Evolutionary conservation across 64 coral and sea anemone species (phyloP).

Genomic region (Porites lutea): DNA sequence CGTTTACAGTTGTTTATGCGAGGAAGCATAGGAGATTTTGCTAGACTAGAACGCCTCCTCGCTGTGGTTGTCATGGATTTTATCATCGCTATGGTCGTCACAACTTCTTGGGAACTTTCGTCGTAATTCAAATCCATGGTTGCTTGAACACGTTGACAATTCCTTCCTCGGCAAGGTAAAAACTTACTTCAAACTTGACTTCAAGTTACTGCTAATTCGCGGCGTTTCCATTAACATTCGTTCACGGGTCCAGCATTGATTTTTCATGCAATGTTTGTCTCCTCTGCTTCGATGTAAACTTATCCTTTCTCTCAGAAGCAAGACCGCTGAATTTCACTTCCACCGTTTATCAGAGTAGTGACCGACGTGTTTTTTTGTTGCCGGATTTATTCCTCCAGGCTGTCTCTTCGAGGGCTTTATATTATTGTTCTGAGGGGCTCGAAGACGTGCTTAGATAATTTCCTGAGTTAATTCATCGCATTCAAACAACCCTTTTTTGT

Average conservation of each 20-base stretch:
- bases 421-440: neutral
- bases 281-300: neutral
- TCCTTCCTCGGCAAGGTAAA: neutral
- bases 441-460: neutral
- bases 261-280: neutral
- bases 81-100: constrained; percentile 32
- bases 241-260: neutral
- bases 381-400: neutral
- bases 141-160: neutral
- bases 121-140: constrained; percentile 8
- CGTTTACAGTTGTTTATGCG: neutral
- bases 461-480: neutral
- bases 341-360: neutral
- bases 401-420: neutral
- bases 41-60: neutral
- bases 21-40: neutral
- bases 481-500: constrained; percentile 1
- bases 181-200: neutral
- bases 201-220: neutral
- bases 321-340: neutral
- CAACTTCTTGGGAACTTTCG: constrained; percentile 20
- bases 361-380: neutral
- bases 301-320: neutral
- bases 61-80: constrained; percentile 34
- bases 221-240: neutral